Percentiles rank a stretch among this genome's conserved stretches.
Evolutionary conservation across 2,113 vertebrate species (phyloP).

Genomic region (Alouatta palliata): DNA sequence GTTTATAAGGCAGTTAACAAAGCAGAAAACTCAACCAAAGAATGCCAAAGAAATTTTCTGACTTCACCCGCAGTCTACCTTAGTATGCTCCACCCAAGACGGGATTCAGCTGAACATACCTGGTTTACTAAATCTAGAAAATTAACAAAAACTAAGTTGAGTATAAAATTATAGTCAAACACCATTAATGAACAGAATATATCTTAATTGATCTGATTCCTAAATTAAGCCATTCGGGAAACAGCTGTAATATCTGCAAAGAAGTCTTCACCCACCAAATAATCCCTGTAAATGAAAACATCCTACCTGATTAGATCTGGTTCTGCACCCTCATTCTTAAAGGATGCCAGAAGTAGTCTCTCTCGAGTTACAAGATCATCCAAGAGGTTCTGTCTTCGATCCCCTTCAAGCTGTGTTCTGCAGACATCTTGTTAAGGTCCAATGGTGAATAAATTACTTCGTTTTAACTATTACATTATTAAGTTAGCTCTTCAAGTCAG

Average conservation of each 20-base stretch:
- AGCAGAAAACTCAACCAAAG: neutral
- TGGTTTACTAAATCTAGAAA: neutral
- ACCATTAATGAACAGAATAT: neutral
- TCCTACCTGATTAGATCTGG: constrained; percentile 86
- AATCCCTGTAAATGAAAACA: neutral
- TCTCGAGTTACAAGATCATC: constrained; percentile 95
- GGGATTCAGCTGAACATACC: neutral
- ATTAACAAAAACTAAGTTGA: neutral
- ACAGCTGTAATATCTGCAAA: neutral
- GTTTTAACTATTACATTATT: neutral
- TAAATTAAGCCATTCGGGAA: neutral
- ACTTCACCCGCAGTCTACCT: neutral
- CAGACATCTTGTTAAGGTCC: constrained; percentile 82
- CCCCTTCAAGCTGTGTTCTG: constrained; percentile 96
- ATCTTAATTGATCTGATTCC: neutral
- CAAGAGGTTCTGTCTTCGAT: constrained; percentile 94
- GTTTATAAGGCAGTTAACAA: neutral
- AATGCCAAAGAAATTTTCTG: neutral
- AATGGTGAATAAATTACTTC: constrained; percentile 6
- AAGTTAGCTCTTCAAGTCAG: neutral
- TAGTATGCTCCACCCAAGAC: neutral
- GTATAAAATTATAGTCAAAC: neutral
- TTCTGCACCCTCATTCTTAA: constrained; percentile 89
- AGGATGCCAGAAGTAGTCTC: constrained; percentile 91
- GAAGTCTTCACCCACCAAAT: neutral